Evolutionary conservation across 2,113 vertebrate species (phyloP).

Genomic region (Chroicocephalus ridibundus): DNA sequence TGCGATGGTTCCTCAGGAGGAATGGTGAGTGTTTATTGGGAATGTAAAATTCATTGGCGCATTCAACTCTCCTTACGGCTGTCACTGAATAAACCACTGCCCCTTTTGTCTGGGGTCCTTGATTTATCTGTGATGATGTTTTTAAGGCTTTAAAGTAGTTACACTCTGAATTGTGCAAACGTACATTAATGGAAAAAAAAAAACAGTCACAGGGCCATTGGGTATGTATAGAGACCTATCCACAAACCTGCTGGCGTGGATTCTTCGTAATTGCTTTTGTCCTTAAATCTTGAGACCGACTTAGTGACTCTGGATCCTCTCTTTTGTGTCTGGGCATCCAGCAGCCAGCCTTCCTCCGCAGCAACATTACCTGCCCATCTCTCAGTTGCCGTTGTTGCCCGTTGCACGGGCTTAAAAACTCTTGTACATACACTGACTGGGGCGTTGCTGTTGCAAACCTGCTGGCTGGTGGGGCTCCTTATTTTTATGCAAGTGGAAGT

Average conservation of each 20-base stretch:
- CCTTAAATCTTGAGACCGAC: not conserved
- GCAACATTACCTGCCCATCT: rapidly evolving
- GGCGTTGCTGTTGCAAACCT: rapidly evolving
- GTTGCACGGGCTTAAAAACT: too few relatives aligned
- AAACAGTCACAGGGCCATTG: not conserved
- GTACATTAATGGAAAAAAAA: not conserved
- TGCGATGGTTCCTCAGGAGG: not conserved
- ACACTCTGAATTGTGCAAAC: not conserved
- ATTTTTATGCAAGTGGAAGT: not conserved
- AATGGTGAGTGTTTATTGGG: not conserved
- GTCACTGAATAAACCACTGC: not conserved
- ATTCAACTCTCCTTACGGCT: too few relatives aligned
- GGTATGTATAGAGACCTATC: not conserved
- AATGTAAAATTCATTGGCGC: not conserved
- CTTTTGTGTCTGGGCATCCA: not conserved
- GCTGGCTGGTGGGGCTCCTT: not conserved
- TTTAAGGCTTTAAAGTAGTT: not conserved
- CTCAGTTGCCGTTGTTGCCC: not conserved
- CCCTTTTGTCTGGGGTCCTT: not conserved
- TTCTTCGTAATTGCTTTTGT: not conserved
- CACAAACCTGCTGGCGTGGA: not conserved
- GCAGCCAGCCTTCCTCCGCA: not conserved
- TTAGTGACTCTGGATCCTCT: not conserved
- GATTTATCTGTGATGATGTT: not conserved
- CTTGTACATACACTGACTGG: rapidly evolving